Evolutionary conservation across 2,113 vertebrate genomes (phyloP), one percentile per base, ranked within the genome.

Genomic region (Psittacula cyanocephala): DNA sequence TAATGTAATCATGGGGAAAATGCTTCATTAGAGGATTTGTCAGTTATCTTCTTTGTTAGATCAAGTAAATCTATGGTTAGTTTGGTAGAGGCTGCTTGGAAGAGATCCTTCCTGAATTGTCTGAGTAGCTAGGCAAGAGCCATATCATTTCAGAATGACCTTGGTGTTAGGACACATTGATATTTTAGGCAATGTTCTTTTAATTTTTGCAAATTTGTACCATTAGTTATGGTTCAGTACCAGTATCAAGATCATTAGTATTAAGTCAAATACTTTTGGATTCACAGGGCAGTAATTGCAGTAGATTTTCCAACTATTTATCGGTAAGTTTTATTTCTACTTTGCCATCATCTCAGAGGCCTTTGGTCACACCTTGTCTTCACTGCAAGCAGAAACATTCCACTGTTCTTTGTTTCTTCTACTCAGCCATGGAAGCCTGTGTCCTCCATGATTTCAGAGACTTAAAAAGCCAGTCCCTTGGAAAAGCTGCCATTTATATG

Each of bases 171-270:
- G 98, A 97, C 97, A 97, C 98, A 68, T 95, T 96, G 97, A 97
- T 98, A 98, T 97, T 97, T 98, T 97, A 97, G 97, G 97, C 96
- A 97, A 97, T 97, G 95, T 97, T 98, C 98, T 98, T 98, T 94
- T 98, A 98, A 98, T 98, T 98, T 98, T 98, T 98, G 97, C 98
- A 98, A 98, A 97, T 98, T 98, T 98, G 96, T 97, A 92, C 97
- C 98, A 98, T 98, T 98, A 98, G 98, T 97, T 98, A 98, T 97
- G 98, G 98, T 98, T 98, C 98, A 98, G 91, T 97, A 97, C 95
- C 97, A 97, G 97, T 98, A 98, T 95, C 97, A 98, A 97, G 98
- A 98, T 97, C 97, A 97, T 98, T 98, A 98, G 96, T 95, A 95
- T 96, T 94, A 98, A 98, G 97, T 97, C 91, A 98, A 97, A 98